A percentile compares a stretch with the other conserved stretches of the same genome.
Conservation (phyloP, 1,140 invertebrate genomes). For the Brachionus paranguensis region DNA sequence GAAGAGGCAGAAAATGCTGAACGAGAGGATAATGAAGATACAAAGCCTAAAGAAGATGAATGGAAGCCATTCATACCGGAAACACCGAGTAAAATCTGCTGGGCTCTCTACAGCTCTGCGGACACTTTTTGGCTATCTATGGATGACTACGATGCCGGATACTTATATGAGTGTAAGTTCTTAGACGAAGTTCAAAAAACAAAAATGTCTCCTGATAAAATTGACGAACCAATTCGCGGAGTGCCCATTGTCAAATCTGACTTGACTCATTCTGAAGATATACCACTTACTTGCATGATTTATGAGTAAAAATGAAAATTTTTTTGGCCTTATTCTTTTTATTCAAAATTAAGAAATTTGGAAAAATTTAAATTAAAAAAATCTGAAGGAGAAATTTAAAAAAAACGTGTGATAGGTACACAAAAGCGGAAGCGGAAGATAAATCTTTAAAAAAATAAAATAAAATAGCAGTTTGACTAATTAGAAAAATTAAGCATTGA, state of each 20-base stretch:
- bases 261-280: conserved; percentile 43
- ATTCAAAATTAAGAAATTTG: no score
- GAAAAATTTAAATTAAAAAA: no score
- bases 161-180: conserved; percentile 64
- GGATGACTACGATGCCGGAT: conserved; percentile 68
- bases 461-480: no score
- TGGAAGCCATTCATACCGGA: conserved; percentile 54
- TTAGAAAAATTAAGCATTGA: no score
- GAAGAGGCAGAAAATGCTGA: conserved; percentile 40
- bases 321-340: no score
- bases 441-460: no score
- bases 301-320: conserved; percentile 46
- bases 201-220: conserved; percentile 40
- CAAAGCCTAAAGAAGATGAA: conserved; percentile 44
- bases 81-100: conserved; percentile 50
- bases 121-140: conserved; percentile 54
- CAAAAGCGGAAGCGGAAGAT: no score
- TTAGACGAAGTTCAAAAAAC: conserved; percentile 41
- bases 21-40: conserved; percentile 35
- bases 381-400: no score
- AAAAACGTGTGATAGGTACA: no score
- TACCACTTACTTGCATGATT: conserved; percentile 48
- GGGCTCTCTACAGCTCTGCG: conserved; percentile 48
- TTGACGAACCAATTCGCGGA: conserved; percentile 47
- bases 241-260: conserved; percentile 47